Conservation (phyloP, 2,888 invertebrate genomes). For the Theretra japonica region DNA sequence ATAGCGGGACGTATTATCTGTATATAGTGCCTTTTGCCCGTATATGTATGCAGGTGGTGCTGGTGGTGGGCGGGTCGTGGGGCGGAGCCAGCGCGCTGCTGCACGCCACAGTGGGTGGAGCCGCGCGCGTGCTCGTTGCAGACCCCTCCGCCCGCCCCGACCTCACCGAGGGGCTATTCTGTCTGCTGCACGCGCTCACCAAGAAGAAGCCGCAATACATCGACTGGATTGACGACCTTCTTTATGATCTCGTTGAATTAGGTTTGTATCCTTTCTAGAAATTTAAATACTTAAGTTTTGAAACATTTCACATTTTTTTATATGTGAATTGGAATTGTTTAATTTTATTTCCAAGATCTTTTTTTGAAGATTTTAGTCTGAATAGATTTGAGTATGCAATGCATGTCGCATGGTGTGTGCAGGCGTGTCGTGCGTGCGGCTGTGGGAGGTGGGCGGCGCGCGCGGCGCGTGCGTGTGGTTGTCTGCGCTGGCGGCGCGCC, state of each 20-base stretch:
- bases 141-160: constrained; percentile 88
- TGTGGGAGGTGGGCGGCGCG: constrained; percentile 71
- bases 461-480: constrained; percentile 74
- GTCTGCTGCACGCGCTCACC: constrained; percentile 85
- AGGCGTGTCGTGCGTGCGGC: constrained; percentile 64
- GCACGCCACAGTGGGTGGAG: constrained; percentile 55
- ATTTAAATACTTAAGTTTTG: not conserved
- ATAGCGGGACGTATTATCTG: too few species aligned
- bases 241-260: constrained; percentile 64
- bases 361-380: not conserved
- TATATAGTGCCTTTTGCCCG: too few species aligned
- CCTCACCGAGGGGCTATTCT: constrained; percentile 88
- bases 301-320: too few species aligned
- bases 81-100: constrained; percentile 56
- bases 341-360: too few species aligned
- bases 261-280: constrained; percentile 49
- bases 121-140: constrained; percentile 69
- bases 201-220: constrained; percentile 86
- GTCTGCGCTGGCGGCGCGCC: constrained; percentile 64
- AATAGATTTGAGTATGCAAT: not conserved
- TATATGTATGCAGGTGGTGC: constrained; percentile 59
- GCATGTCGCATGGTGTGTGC: constrained; percentile 10
- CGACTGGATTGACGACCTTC: constrained; percentile 65
- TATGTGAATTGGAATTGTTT: too few species aligned
- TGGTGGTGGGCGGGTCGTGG: constrained; percentile 72